Evolutionary conservation across 2,113 vertebrate genomes (phyloP).

Genomic region (Sylvietta virens): DNA sequence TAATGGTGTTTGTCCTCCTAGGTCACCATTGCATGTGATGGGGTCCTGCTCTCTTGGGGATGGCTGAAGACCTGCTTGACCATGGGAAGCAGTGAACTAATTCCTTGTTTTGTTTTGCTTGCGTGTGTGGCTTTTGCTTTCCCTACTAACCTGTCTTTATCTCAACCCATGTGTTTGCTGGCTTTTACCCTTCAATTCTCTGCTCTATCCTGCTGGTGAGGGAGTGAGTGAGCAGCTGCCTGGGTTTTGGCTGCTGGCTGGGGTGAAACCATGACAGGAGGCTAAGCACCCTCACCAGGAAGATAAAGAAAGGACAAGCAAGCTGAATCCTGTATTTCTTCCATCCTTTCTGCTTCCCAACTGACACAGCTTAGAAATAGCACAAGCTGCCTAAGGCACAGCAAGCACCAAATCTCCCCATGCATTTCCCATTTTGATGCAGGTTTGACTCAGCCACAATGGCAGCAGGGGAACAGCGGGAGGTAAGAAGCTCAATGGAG

Average conservation of each 20-base stretch:
- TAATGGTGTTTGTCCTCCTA: not conserved
- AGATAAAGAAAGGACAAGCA: not conserved
- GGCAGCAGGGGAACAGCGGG: not conserved
- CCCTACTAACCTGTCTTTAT: not conserved
- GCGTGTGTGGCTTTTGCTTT: fast-evolving
- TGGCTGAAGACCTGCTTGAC: not conserved
- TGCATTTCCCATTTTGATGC: not conserved
- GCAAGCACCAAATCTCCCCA: not conserved
- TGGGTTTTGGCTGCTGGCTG: not conserved
- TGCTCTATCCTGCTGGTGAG: fast-evolving
- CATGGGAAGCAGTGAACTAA: not conserved
- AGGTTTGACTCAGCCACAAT: not conserved
- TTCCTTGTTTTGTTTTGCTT: not conserved
- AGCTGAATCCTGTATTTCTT: not conserved
- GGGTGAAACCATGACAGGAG: not conserved
- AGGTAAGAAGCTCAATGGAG: fast-evolving
- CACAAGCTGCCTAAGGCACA: not conserved
- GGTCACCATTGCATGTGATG: not conserved
- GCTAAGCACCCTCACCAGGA: not conserved
- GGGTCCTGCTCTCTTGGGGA: not conserved
- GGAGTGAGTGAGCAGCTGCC: not conserved
- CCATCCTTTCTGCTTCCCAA: not conserved
- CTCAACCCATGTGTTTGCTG: not conserved
- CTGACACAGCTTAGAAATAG: not conserved
- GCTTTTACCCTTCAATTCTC: not conserved